These are phyloP conservation scores for Lamproptera curius DNA, from an alignment of 2,888 invertebrate species.

Conservation along the genomic window DNA sequence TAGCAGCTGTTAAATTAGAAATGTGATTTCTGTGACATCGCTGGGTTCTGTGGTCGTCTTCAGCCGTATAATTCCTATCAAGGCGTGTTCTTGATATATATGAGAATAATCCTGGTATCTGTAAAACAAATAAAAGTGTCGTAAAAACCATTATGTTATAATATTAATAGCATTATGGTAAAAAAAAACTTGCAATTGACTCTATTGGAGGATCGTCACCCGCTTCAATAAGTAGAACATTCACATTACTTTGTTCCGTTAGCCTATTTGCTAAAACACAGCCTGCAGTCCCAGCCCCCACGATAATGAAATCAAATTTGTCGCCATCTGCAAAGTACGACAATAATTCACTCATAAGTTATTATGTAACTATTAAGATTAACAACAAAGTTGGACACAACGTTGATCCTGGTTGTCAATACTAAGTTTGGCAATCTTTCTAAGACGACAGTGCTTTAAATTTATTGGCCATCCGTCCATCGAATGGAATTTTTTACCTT, in stretches of 20 bases:
- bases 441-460: too few relatives aligned
- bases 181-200: conserved; percentile 31
- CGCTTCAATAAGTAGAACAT: conserved; percentile 32
- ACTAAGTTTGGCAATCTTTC: too few relatives aligned
- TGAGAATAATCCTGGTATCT: conserved; percentile 9
- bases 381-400: too few relatives aligned
- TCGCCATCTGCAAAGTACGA: conserved; percentile 6
- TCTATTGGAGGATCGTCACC: conserved; percentile 32
- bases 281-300: conserved; percentile 40
- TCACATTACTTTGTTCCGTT: not conserved
- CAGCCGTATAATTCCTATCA: conserved; percentile 32
- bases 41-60: conserved; percentile 32
- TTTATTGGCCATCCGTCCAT: too few relatives aligned
- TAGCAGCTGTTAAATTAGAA: conserved; percentile 25
- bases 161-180: too few relatives aligned
- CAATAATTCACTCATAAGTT: too few relatives aligned
- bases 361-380: too few relatives aligned
- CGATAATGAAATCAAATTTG: conserved; percentile 36
- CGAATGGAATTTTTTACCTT: too few relatives aligned
- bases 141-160: too few relatives aligned
- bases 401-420: too few relatives aligned
- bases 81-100: conserved; percentile 24
- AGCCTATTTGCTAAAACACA: conserved; percentile 25
- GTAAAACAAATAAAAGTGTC: not conserved
- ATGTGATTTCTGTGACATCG: conserved; percentile 19